These are phyloP conservation scores for Eptatretus burgeri DNA, from an alignment of 2,113 vertebrate genomes.

Conservation along the genomic window DNA sequence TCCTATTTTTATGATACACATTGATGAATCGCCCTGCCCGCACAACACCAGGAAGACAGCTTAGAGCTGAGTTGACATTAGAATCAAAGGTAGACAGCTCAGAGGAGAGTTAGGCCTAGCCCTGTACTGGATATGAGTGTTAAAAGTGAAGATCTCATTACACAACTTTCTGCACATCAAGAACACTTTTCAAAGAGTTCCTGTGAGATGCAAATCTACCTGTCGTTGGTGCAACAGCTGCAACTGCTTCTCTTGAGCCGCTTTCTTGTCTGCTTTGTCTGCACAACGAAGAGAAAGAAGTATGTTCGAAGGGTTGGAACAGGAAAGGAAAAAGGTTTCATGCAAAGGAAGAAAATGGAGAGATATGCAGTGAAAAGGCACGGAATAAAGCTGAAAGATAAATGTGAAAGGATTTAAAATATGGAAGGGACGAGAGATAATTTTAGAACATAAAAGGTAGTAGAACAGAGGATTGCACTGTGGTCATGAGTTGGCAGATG, in stretches of 20 bases:
- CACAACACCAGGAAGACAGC: no score
- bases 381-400: background rate
- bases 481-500: background rate
- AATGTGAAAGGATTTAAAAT: rapidly evolving
- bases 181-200: no score
- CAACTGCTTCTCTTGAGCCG: slow-evolving; percentile 57
- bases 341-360: no score
- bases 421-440: rapidly evolving
- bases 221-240: slow-evolving; percentile 58
- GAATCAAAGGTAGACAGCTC: no score
- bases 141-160: no score
- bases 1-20: no score
- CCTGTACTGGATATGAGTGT: no score
- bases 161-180: no score
- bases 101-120: no score
- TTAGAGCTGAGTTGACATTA: no score
- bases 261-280: slow-evolving; percentile 80
- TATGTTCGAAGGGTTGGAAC: background rate
- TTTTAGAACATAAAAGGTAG: background rate
- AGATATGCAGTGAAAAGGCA: background rate
- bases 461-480: background rate
- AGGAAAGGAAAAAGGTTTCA: background rate
- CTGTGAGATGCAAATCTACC: slow-evolving; percentile 15
- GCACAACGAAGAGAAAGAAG: slow-evolving; percentile 6
- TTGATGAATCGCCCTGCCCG: no score